Percentiles rank a stretch among this genome's conserved stretches.
Conservation (phyloP, 2,113 vertebrate genomes). For the Puffinus mauretanicus region DNA sequence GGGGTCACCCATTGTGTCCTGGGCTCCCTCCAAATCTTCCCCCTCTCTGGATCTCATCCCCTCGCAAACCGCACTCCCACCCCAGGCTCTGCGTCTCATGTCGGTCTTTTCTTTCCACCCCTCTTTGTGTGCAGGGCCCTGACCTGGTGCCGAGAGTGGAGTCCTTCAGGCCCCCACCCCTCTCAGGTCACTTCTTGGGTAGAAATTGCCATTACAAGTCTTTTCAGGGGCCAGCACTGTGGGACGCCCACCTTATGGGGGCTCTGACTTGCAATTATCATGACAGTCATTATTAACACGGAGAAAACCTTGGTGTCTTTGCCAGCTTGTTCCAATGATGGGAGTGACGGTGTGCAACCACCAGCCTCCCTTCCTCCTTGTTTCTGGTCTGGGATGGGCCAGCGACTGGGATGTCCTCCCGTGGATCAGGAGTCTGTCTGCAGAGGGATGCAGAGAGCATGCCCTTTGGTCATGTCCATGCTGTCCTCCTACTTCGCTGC, state of each 20-base stretch:
- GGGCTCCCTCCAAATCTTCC: not conserved
- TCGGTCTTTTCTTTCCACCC: not conserved
- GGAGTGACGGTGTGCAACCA: not conserved
- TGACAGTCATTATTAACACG: not conserved
- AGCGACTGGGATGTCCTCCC: not conserved
- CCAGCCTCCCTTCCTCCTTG: not conserved
- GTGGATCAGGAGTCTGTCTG: not conserved
- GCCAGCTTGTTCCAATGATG: not conserved
- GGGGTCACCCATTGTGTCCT: not conserved
- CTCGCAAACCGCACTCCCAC: not conserved
- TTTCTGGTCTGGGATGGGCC: not conserved
- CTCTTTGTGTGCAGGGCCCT: not conserved
- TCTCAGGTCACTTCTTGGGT: not conserved
- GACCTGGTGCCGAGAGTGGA: not conserved
- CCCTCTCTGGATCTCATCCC: not conserved
- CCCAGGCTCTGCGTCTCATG: not conserved
- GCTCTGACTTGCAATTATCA: not conserved
- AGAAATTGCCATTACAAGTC: not conserved
- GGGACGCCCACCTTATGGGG: fast-evolving
- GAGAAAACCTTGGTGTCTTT: not conserved
- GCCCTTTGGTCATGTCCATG: not conserved
- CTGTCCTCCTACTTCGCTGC: not conserved
- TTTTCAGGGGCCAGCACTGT: not conserved
- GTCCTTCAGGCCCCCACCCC: not conserved
- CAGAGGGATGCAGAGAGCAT: not conserved